Evolutionary conservation across 2,113 vertebrate species (phyloP), one percentile per base, ranked within the genome.

Genomic region (Serinus canaria): DNA sequence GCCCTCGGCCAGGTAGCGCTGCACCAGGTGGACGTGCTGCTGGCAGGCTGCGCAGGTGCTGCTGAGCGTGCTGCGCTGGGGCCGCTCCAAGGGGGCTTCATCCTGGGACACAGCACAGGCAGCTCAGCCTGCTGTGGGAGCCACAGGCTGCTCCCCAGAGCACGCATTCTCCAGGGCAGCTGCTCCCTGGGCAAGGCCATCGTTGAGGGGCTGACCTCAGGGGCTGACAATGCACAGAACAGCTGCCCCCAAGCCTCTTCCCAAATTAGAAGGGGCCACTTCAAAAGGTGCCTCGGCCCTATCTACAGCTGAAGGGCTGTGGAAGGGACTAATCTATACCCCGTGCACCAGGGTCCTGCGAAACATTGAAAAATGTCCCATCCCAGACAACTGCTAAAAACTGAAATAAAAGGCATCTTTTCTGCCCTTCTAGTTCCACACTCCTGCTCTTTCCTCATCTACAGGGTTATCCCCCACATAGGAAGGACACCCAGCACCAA

Each of bases 1-100:
- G 91, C 99, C 98, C 28, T 99, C 99, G 0, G 98, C 98, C 96
- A 99, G 97, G 96, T 98, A 98, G 77, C 99, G 98, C 98, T 99
- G 99, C 88, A 99, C 99, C 97, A 99, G 97, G 84, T 99, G 99
- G 59, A 99, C 99, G 3, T 99, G 99, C 87, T 99, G 98, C 93
- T 97, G 98, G 94, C 99, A 99, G 96, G 98, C 98, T 0, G 98
- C 68, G 0, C 99, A 99, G 19, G 95, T 98, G 93, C 99, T 99
- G 98, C 99, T 99, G 91, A 98, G 98, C 0, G 93, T 89, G 94
- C 58, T 93, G 30, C 80, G 80, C 80, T 90, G 46, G 2, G 94
- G 76, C 21, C 3, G 83, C 84, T 98, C 96, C 2, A 21, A 58
- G 0, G 90, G 44, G 28, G 33, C 94, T 37, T 96, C 93, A 1